Base-by-base conservation (phyloP, 2,113 vertebrate species). In the Alectura lathami region DNA sequence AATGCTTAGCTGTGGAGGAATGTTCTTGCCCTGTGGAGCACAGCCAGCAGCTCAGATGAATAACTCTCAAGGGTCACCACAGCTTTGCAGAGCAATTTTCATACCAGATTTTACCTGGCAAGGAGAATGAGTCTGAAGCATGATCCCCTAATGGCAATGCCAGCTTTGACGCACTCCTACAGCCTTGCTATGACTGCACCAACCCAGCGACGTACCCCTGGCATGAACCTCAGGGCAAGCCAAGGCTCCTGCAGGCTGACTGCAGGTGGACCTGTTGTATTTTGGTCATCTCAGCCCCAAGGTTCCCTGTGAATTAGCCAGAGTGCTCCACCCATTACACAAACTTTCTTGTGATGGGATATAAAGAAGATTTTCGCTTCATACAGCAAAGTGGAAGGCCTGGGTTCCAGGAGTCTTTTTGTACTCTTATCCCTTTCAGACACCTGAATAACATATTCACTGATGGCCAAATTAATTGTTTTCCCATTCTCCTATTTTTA, bases 11-110 rank as follows among this genome's bases (percentile, higher is more conserved):
- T 96, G 64, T 30, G 51, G 40, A 64, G 40, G 48, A 64, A 53
- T 18, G 30, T 59, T 88, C 76, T 81, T 21, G 51, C 60, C 60
- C 43, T 70, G 64, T 95, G 89, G 85, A 95, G 86, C 20, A 11
- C 43, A 75, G 94, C 91, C 94, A 95, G 85, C 34, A 83, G 72
- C 45, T 96, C 82, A 91, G 79, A 89, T 54, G 47, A 54, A 86
- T 72, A 86, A 83, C 43, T 83, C 87, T 81, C 89, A 85, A 75
- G 84, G 87, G 91, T 43, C 38, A 85, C 34, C 82, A 94, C 59
- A 70, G 94, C 34, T 88, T 75, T 91, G 30, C 60, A 95, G 81
- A 90, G 68, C 36, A 88, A 83, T 93, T 94, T 86, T 67, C 56
- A 17, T 36, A 40, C 47, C 8, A 24, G 18, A 34, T 91, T 93